Evolutionary conservation across 2,888 invertebrate species (phyloP).

Genomic region (Crocallis elinguaria): DNA sequence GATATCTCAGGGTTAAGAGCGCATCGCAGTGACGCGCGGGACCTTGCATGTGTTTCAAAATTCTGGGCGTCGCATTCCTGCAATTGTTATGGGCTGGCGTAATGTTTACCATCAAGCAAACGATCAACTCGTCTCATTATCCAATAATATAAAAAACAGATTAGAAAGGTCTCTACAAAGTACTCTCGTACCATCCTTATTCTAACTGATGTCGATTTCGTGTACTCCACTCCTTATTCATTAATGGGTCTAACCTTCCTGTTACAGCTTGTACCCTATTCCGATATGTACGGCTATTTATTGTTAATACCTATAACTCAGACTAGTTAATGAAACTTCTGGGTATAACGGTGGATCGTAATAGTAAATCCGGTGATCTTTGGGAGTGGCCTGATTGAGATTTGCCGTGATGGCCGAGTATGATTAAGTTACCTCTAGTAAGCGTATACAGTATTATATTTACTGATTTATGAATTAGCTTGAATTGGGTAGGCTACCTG

Average conservation of each 20-base stretch:
- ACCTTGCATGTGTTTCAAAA: too few species aligned
- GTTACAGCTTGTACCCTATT: conserved; percentile 21
- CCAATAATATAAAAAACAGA: too few species aligned
- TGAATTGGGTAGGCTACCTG: not conserved
- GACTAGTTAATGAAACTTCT: conserved; percentile 36
- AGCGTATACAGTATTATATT: conserved; percentile 4
- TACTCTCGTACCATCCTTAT: not conserved
- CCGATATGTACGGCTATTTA: conserved; percentile 31
- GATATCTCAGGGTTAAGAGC: too few species aligned
- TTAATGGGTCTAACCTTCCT: conserved; percentile 21
- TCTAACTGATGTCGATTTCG: conserved; percentile 4
- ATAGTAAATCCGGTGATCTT: conserved; percentile 32
- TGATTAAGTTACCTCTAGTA: conserved; percentile 13
- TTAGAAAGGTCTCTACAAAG: too few species aligned
- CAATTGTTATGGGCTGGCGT: too few species aligned
- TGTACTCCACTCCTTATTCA: conserved; percentile 16
- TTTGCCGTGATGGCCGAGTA: conserved; percentile 29
- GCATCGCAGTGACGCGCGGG: too few species aligned
- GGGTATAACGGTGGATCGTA: conserved; percentile 34
- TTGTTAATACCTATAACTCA: conserved; percentile 34
- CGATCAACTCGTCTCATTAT: too few species aligned
- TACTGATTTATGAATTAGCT: conserved; percentile 16
- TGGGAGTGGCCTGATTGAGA: conserved; percentile 31
- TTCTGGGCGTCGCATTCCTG: too few species aligned
- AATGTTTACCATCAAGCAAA: too few species aligned